Evolutionary conservation across 2,888 invertebrate genomes (phyloP).

Genomic region (Leucozona laternaria): DNA sequence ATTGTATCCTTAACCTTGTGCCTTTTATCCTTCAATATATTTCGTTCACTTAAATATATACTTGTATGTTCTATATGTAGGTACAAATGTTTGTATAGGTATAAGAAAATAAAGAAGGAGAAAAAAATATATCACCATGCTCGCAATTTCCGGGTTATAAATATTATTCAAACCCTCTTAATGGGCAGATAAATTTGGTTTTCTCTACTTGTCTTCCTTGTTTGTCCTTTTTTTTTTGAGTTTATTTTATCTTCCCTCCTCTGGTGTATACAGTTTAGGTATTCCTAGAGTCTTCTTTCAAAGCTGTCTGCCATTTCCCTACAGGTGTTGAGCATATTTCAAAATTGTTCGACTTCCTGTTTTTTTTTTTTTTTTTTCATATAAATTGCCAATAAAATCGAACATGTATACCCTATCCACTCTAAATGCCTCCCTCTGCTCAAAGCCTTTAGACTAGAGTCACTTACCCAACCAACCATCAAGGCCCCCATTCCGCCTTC

Average conservation of each 20-base stretch:
- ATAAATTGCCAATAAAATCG: constrained; percentile 74
- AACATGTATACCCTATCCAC: constrained; percentile 68
- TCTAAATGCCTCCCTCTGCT: constrained; percentile 58
- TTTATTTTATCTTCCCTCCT: constrained; percentile 10
- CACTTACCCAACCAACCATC: neutral
- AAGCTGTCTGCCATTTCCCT: constrained; percentile 45
- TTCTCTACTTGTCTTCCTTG: constrained; percentile 33
- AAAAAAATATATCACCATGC: constrained; percentile 15
- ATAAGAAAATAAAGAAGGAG: neutral
- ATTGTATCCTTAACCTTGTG: constrained; percentile 43
- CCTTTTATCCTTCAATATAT: constrained; percentile 21
- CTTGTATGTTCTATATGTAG: neutral
- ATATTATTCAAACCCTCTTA: constrained; percentile 54
- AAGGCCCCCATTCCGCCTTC: neutral
- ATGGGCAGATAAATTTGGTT: constrained; percentile 62
- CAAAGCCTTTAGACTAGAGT: constrained; percentile 29
- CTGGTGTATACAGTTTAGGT: neutral
- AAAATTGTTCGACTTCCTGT: constrained; percentile 46
- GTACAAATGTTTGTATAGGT: too few species aligned
- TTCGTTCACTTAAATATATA: neutral
- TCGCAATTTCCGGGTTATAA: constrained; percentile 40
- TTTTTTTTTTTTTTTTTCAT: constrained; percentile 11
- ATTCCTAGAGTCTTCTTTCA: constrained; percentile 3
- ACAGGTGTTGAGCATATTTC: constrained; percentile 72
- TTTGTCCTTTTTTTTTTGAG: constrained; percentile 4